phyloP scores from a whole-genome alignment of 2,888 invertebrate genomes.

The Deroplatys truncata region DNA sequence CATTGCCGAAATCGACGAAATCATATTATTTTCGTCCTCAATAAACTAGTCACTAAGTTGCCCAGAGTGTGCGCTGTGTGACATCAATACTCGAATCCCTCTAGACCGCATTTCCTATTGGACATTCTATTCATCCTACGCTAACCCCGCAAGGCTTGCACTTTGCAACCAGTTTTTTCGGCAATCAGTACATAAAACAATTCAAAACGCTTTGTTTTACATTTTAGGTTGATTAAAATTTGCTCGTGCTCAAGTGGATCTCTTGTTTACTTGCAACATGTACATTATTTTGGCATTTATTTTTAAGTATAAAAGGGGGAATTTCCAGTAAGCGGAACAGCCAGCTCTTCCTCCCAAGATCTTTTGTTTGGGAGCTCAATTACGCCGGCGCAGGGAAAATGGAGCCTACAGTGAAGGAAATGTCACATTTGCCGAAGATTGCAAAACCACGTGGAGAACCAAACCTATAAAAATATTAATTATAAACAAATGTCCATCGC shows the following conservation, averaged over 20 bases:
- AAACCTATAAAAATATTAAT: too few species aligned
- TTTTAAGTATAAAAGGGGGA: background rate
- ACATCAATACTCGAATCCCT: conserved; percentile 30
- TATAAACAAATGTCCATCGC: too few species aligned
- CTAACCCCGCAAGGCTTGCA: background rate
- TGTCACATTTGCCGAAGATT: background rate
- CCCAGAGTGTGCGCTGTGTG: conserved; percentile 22
- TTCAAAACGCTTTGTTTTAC: background rate
- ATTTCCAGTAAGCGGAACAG: background rate
- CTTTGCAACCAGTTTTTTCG: background rate
- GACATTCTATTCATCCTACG: conserved; percentile 1
- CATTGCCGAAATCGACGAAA: background rate
- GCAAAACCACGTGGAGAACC: background rate
- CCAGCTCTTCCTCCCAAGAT: conserved; percentile 5
- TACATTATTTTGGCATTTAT: background rate
- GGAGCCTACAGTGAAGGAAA: background rate
- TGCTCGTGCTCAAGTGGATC: background rate
- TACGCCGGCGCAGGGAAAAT: background rate
- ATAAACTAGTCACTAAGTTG: conserved; percentile 28
- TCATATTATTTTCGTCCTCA: background rate
- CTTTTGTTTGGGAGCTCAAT: conserved; percentile 13
- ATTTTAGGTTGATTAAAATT: background rate
- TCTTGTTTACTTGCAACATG: background rate
- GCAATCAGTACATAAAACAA: background rate
- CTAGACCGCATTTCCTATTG: conserved; percentile 26